Conservation (phyloP, 53 echinoderm and acorn worm genomes). For the Paelopatides confundens region DNA sequence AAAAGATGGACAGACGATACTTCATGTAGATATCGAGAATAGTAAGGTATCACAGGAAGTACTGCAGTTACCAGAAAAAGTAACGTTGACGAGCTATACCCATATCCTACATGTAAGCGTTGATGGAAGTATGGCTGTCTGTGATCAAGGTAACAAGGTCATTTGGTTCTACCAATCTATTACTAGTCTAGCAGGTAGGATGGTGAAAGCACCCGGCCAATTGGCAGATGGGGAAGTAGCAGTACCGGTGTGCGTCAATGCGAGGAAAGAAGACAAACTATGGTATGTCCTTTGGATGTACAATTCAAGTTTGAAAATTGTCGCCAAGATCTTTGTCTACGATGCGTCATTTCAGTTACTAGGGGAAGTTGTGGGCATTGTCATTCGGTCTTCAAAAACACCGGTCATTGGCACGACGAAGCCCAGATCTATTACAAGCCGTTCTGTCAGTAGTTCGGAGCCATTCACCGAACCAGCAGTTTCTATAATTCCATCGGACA, state of each 20-base stretch:
- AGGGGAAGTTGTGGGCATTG: background rate
- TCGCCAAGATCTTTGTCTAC: background rate
- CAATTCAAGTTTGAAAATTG: background rate
- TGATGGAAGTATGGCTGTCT: background rate
- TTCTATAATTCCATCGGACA: too few species aligned
- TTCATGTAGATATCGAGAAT: background rate
- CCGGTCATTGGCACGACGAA: too few species aligned
- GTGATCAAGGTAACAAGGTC: background rate
- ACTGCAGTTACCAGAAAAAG: background rate
- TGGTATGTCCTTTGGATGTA: background rate
- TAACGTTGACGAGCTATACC: background rate
- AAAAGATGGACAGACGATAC: background rate
- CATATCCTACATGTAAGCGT: background rate
- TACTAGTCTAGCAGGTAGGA: background rate
- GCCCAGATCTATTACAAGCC: too few species aligned
- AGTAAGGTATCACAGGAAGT: background rate
- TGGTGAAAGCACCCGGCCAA: background rate
- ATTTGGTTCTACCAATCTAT: background rate
- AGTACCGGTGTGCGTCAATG: background rate
- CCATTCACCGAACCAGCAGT: too few species aligned
- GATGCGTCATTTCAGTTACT: background rate
- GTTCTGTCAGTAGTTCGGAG: too few species aligned
- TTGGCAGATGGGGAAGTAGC: background rate
- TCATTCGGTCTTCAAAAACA: background rate
- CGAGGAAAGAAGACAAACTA: background rate